Percentiles rank a stretch among this genome's conserved stretches.
Evolutionary conservation across 2,113 vertebrate genomes (phyloP).

Genomic region (Pedionomus torquatus): DNA sequence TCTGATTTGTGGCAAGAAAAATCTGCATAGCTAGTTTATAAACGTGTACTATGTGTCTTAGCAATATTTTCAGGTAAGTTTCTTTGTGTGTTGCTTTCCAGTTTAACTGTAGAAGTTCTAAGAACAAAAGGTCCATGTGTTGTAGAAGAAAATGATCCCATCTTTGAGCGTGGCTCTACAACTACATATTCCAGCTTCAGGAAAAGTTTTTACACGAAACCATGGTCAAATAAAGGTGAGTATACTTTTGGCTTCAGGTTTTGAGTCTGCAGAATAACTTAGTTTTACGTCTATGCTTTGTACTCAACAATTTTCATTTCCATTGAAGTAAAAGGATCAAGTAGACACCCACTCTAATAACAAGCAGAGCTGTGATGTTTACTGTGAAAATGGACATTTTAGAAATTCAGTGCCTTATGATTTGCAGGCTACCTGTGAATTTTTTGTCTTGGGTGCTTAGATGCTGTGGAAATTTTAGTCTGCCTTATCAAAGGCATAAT

Average conservation of each 20-base stretch:
- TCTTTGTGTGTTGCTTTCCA: constrained; percentile 58
- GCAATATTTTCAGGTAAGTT: neutral
- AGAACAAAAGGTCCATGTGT: constrained; percentile 89
- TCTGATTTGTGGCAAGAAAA: neutral
- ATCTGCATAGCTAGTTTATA: neutral
- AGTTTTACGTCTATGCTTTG: neutral
- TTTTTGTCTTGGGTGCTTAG: neutral
- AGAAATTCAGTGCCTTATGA: neutral
- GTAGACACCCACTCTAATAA: neutral
- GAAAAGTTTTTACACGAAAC: constrained; percentile 87
- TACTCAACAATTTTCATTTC: neutral
- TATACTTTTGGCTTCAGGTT: neutral
- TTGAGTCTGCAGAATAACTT: neutral
- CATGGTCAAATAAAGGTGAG: constrained; percentile 93
- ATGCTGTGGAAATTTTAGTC: neutral
- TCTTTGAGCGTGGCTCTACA: constrained; percentile 96
- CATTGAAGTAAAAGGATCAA: neutral
- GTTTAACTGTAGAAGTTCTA: constrained; percentile 94
- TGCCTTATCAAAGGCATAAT: neutral
- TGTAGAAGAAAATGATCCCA: constrained; percentile 90
- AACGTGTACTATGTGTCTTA: neutral
- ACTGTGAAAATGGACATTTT: accelerated
- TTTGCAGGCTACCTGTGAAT: neutral
- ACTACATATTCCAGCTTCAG: constrained; percentile 98
- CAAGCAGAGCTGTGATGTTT: neutral